phyloP scores from a whole-genome alignment of 2,888 invertebrate species.

The Ctenicera cuprea region DNA sequence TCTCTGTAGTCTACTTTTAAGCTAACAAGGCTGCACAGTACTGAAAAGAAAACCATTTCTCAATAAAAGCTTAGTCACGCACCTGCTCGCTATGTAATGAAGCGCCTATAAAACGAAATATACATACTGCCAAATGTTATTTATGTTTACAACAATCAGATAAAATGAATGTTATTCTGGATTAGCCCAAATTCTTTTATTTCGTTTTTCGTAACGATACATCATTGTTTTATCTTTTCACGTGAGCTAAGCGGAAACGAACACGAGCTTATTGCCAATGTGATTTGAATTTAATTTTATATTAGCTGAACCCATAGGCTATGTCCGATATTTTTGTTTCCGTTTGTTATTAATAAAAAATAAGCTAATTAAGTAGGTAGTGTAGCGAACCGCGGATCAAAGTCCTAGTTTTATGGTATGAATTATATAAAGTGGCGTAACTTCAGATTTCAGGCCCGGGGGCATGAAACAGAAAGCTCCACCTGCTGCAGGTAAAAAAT shows the following conservation, averaged over 20 bases:
- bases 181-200: constrained; percentile 12
- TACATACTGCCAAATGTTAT: not conserved
- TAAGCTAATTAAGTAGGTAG: too few relatives aligned
- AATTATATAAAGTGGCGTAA: too few relatives aligned
- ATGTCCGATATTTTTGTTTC: too few relatives aligned
- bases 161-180: constrained; percentile 1
- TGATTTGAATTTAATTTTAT: constrained; percentile 64
- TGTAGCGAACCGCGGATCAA: too few relatives aligned
- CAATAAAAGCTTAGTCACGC: not conserved
- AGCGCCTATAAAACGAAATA: constrained; percentile 8
- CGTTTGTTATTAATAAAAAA: too few relatives aligned
- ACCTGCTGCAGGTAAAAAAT: too few relatives aligned
- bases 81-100: not conserved
- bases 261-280: constrained; percentile 63
- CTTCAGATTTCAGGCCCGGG: too few relatives aligned
- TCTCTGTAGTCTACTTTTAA: constrained; percentile 56
- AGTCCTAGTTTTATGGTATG: too few relatives aligned
- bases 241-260: constrained; percentile 61
- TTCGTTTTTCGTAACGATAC: constrained; percentile 60
- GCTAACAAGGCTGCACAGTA: constrained; percentile 40
- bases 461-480: too few relatives aligned
- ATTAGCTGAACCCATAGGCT: too few relatives aligned
- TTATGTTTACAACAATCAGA: not conserved
- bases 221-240: constrained; percentile 67
- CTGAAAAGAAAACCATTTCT: constrained; percentile 26